Conservation (phyloP, 2,113 vertebrate species). For the Thymallus thymallus region DNA sequence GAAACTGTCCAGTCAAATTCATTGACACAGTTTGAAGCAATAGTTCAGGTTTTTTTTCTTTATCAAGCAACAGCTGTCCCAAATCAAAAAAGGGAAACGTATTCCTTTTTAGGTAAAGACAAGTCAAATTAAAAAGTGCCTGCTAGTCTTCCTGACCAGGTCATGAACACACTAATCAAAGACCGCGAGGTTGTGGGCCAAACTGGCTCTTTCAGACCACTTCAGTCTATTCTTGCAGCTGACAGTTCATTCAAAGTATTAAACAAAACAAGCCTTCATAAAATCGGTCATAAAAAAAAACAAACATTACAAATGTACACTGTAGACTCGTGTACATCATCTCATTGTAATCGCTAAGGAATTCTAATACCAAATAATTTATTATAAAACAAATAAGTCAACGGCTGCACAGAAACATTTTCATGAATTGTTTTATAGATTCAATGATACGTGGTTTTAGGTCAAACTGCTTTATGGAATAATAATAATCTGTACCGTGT, state of each 20-base stretch:
- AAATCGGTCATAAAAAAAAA: neutral
- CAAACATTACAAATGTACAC: neutral
- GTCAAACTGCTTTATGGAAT: no score
- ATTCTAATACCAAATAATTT: neutral
- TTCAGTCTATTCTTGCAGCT: neutral
- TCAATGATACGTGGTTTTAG: no score
- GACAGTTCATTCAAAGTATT: neutral
- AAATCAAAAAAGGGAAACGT: neutral
- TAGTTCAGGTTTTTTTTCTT: neutral
- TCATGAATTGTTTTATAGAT: no score
- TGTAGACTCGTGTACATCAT: slow-evolving; percentile 30
- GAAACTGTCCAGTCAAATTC: neutral
- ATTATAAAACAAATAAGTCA: neutral
- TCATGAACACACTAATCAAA: neutral
- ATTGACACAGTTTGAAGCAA: neutral
- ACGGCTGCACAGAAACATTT: neutral
- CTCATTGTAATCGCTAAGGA: slow-evolving; percentile 14
- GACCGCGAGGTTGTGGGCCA: neutral
- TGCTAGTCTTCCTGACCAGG: neutral
- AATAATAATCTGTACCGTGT: neutral
- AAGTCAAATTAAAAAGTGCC: neutral
- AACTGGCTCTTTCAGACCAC: neutral
- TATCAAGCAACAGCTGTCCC: neutral
- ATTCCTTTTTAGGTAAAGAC: neutral
- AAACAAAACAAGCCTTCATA: neutral